Conservation (phyloP, 2,888 invertebrate species). For the Steinernema scapterisci region DNA sequence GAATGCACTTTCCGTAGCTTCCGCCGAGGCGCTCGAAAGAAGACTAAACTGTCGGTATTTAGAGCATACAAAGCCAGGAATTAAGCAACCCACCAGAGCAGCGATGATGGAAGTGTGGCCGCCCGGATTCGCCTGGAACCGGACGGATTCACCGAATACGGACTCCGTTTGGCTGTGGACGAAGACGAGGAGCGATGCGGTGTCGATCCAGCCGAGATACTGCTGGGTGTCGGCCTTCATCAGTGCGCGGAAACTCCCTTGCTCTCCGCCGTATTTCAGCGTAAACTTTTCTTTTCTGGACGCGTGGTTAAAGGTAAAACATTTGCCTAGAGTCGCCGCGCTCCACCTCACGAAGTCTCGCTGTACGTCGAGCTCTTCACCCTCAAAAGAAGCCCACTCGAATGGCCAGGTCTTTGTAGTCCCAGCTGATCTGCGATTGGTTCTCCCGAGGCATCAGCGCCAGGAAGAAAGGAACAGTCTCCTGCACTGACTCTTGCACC, state of each 20-base stretch:
- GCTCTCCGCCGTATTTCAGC: conserved; percentile 33
- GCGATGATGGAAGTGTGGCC: conserved; percentile 31
- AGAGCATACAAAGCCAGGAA: background rate
- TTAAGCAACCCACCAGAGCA: background rate
- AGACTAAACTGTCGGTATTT: background rate
- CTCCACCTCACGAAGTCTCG: conserved; percentile 40
- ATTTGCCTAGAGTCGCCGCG: conserved; percentile 45
- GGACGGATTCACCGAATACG: conserved; percentile 13
- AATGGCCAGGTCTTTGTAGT: conserved; percentile 40
- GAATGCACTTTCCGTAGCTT: conserved; percentile 42
- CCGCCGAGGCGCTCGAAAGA: conserved; percentile 37
- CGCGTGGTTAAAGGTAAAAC: conserved; percentile 48
- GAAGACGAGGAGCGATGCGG: conserved; percentile 41
- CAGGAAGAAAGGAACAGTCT: conserved; percentile 28
- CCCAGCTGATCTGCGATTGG: conserved; percentile 42
- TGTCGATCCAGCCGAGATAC: conserved; percentile 51
- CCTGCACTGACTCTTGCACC: background rate
- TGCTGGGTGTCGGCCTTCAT: conserved; percentile 45
- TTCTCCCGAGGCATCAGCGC: conserved; percentile 33
- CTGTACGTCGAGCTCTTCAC: conserved; percentile 35
- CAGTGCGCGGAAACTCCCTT: conserved; percentile 41
- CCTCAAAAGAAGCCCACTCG: conserved; percentile 44
- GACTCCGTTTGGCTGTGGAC: background rate
- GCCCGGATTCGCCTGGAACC: conserved; percentile 41
- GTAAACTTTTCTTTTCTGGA: background rate